Evolutionary conservation across 2,113 vertebrate genomes (phyloP).

Genomic region (Panthera uncia): DNA sequence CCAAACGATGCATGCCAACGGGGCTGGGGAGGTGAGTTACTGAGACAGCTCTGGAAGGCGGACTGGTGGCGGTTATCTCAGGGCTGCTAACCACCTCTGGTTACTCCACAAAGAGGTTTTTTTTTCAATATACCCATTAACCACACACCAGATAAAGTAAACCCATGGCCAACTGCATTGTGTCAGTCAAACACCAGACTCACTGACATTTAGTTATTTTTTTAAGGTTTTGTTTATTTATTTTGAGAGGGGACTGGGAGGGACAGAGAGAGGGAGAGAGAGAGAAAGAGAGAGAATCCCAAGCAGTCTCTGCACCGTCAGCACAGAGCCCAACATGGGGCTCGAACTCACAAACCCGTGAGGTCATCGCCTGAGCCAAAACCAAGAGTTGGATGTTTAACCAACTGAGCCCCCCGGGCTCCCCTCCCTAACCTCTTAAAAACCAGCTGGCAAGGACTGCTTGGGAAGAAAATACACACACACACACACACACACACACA

Average conservation of each 20-base stretch:
- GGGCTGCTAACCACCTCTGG: background rate
- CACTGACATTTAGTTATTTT: too few species aligned
- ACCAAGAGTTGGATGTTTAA: too few species aligned
- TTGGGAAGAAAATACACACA: background rate
- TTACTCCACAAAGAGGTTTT: background rate
- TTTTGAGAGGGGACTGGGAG: too few species aligned
- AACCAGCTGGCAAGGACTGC: background rate
- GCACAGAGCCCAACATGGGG: too few species aligned
- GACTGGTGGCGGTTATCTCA: background rate
- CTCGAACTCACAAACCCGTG: too few species aligned
- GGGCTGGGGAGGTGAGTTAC: background rate
- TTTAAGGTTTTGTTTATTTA: too few species aligned
- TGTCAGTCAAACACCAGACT: background rate
- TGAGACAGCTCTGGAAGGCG: background rate
- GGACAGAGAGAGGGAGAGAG: too few species aligned
- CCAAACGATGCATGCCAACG: background rate
- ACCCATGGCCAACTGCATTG: background rate
- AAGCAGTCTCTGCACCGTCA: too few species aligned
- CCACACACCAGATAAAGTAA: background rate
- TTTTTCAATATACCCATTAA: background rate
- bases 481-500: too few species aligned
- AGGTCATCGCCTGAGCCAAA: too few species aligned
- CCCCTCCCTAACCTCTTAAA: accelerated
- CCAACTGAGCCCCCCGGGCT: too few species aligned
- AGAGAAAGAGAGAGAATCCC: too few species aligned